Conservation (phyloP, 2,888 invertebrate species). For the Campoplex nolae region DNA sequence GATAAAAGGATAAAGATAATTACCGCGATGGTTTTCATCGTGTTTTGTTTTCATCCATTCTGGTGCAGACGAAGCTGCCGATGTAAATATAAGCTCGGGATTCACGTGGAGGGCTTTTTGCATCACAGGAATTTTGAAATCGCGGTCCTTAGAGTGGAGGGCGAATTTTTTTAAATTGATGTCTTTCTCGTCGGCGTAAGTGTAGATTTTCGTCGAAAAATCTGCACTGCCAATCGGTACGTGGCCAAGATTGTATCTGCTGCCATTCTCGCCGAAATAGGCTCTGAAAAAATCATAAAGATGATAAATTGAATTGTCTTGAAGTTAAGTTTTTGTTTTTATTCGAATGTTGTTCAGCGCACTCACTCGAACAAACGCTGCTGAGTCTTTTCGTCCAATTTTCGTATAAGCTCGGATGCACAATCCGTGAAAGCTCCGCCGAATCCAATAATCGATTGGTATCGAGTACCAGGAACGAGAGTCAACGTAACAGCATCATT, state of each 20-base stretch:
- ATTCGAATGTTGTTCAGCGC: neutral
- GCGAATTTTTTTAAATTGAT: constrained; percentile 88
- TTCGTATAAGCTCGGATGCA: constrained; percentile 89
- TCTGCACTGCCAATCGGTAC: constrained; percentile 95
- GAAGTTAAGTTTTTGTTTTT: neutral
- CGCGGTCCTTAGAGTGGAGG: constrained; percentile 89
- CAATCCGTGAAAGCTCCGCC: constrained; percentile 94
- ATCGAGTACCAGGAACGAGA: constrained; percentile 80
- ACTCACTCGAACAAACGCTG: constrained; percentile 86
- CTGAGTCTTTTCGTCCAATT: constrained; percentile 86
- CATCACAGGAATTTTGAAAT: constrained; percentile 88
- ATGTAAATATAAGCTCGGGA: constrained; percentile 85
- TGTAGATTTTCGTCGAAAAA: constrained; percentile 93
- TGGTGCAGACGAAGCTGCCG: constrained; percentile 89
- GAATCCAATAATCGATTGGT: constrained; percentile 92
- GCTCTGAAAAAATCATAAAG: constrained; percentile 86
- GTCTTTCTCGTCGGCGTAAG: constrained; percentile 91
- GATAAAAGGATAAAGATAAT: constrained; percentile 1
- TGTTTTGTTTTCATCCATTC: constrained; percentile 90
- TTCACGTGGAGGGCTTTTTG: constrained; percentile 84
- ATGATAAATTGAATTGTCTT: neutral
- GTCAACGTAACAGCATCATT: constrained; percentile 36
- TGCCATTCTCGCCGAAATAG: constrained; percentile 89
- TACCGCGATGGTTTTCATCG: constrained; percentile 86
- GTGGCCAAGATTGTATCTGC: constrained; percentile 92